Base-by-base conservation (phyloP, 2,797 vertebrate genomes). In the Hydrocynus forskahlii region DNA sequence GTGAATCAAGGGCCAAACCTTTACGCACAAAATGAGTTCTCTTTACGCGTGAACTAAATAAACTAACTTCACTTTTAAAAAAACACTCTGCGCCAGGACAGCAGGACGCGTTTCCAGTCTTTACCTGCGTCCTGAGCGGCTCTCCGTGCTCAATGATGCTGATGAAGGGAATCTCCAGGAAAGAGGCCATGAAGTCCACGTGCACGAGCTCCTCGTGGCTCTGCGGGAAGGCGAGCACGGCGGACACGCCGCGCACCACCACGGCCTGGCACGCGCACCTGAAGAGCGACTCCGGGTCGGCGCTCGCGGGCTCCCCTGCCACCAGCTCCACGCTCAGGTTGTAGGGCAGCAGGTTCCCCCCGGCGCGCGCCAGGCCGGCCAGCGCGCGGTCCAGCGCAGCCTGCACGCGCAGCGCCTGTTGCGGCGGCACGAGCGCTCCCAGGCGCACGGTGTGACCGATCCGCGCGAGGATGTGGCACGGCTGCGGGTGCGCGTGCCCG, bases 291-390 rank as follows among this genome's bases (percentile, higher is more conserved):
- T 94, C 92, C 40, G 97, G 96, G 92, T 97, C 96, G 69, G 95
- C 94, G 19, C 88, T 88, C 0, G 81, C 86, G 52, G 94, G 89
- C 82, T 91, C 92, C 3, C 94, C 91, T 77, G 91, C 82, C 79
- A 95, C 92, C 78, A 97, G 87, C 87, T 97, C 95, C 93, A 97
- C 86, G 84, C 94, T 97, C 84, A 96, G 91, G 91, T 96, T 97
- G 92, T 92, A 93, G 13, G 95, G 95, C 64, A 95, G 90, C 48
- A 92, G 87, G 87, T 91, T 90, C 67, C 81, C 84, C 79, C 89
- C 77, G 83, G 77, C 88, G 72, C 85, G 86, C 23, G 79, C 86
- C 70, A 93, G 83, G 57, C 85, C 81, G 50, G 88, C 88, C 19
- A 90, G 85, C n/a, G 91, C 90, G 64, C 92, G 92, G 85, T 79